Evolutionary conservation across 1,140 invertebrate species (phyloP), one percentile per base, ranked within the genome.

Genomic region (Cherax quadricarinatus): DNA sequence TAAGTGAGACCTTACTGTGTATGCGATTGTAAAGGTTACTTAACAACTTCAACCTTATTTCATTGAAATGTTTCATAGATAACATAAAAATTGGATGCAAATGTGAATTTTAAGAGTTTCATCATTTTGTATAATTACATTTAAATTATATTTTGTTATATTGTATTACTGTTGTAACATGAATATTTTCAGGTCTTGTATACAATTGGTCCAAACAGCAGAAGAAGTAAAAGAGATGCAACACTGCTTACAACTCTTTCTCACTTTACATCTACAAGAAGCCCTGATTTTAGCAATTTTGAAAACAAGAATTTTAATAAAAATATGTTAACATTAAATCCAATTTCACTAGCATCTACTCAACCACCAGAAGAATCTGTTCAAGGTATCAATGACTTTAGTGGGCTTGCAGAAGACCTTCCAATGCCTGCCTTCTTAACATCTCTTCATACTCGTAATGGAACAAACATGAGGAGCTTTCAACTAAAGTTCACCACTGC

Each of bases 181-280:
- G 30, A 41, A 41, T 66, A 30, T 80, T 80, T 91, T 24, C 88
- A 94, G 94, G 95, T 95, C 1, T 88, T 95, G 0, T 95, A 95
- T 93, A 94, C 94, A 75, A 95, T 95, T 85, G 94, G 94, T 10
- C 94, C 94, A 48, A 88, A 85, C 18, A 89, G 66, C 53, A 66
- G 75, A 14, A 83, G 92, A 57, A 80, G n/a, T 21, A 62, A 75
- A 79, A 51, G 92, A 53, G 92, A 93, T 51, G 66, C 82, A 48
- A 79, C 53, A 7, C 18, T 86, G 4, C 89, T 85, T 82, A 86
- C 84, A 49, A 41, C 53, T 4, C 24, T 79, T 1, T 66, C 82
- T 60, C 41, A 49, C 24, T 9, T 41, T 49, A 4, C 18, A 18
- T 21, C 57, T 24, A 12, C 18, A 48, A 51, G 16, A 18, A 66